A percentile compares a stretch with the other conserved stretches of the same genome.
phyloP scores from a whole-genome alignment of 2,888 invertebrate species.

The Limnephilus lunatus region DNA sequence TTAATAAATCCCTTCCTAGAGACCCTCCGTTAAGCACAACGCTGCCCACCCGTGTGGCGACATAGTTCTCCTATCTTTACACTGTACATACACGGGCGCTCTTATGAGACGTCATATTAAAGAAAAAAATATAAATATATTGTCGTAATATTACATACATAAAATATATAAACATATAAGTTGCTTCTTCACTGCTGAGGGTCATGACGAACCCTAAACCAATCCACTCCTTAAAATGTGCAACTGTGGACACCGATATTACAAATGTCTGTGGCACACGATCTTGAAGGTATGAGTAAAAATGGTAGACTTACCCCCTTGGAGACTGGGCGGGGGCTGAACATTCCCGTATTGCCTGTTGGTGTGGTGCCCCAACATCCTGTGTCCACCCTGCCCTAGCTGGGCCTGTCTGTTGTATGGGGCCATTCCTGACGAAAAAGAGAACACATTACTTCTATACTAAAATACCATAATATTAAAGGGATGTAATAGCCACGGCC shows the following conservation, averaged over 20 bases:
- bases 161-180: too few relatives aligned
- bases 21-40: too few relatives aligned
- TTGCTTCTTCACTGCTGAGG: not conserved
- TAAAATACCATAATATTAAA: conserved; percentile 11
- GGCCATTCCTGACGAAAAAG: conserved; percentile 77
- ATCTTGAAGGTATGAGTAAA: not conserved
- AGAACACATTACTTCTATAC: not conserved
- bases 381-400: conserved; percentile 84
- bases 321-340: conserved; percentile 77
- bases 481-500: too few relatives aligned
- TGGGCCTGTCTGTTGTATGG: conserved; percentile 81
- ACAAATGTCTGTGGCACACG: not conserved
- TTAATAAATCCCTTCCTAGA: too few relatives aligned
- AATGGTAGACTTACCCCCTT: conserved; percentile 43
- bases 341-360: conserved; percentile 84
- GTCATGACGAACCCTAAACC: not conserved
- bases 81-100: too few relatives aligned
- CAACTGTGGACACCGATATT: not conserved
- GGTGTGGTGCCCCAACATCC: conserved; percentile 83
- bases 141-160: too few relatives aligned
- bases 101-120: too few relatives aligned
- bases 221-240: not conserved
- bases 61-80: too few relatives aligned
- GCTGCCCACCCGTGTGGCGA: too few relatives aligned
- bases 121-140: too few relatives aligned